Evolutionary conservation across 2,797 vertebrate species (phyloP), one percentile per base, ranked within the genome.

Genomic region (Acanthurus lineatus): DNA sequence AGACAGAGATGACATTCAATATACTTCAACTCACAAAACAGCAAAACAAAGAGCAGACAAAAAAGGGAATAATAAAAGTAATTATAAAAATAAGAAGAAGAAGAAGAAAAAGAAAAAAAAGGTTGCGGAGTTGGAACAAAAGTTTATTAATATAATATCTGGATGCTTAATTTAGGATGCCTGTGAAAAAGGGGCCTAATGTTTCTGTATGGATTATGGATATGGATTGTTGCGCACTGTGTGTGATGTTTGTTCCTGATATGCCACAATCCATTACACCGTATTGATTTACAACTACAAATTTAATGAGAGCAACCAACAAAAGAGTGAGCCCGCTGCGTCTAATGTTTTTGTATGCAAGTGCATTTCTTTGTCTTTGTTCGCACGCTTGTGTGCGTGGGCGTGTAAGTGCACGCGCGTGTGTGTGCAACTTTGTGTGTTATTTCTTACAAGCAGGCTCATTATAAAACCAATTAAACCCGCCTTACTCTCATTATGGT

Each of bases 391-490:
- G 58, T 63, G 62, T 83, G 53, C 0, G 54, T 62, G 42, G 51
- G 22, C 51, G 57, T 42, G 38, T 16, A 7, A 16, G n/a, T 60
- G 69, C 49, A 28, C 45, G 56, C 38, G 69, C 4, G 25, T 25
- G 28, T 16, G 62, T 82, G 57, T 67, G 73, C 25, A 76, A 76
- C 59, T 77, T 65, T 90, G 86, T 82, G 86, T 91, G 87, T 81
- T 48, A 67, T 60, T 81, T 76, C 59, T 73, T 86, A 83, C 77
- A 81, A 87, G 87, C 88, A 81, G 77, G 44, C 87, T 93, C 90
- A 93, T 94, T 93, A 93, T 93, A 92, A 93, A 94, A 91, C 88
- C 86, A 91, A 93, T 93, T 93, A 93, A 92, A 91, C 75, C 76
- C 9, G 69, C 82, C 86, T 91, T 70, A 84, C 67, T 86, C 88